phyloP scores from a whole-genome alignment of 2,888 invertebrate species.

The Adela reaumurella region DNA sequence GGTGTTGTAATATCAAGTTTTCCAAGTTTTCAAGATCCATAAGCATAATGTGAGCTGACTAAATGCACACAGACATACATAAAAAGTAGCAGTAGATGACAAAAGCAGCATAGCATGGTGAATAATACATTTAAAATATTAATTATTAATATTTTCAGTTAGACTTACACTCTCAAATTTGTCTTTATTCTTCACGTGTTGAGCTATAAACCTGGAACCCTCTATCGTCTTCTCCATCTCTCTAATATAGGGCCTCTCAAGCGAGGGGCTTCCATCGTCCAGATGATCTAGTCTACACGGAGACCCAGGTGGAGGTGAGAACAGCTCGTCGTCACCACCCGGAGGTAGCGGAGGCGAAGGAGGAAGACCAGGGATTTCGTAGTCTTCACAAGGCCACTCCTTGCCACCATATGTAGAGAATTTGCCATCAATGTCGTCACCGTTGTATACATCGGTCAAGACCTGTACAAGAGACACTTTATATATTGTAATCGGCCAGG shows the following conservation, averaged over 20 bases:
- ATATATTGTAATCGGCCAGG: too few relatives aligned
- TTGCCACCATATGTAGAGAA: conserved; percentile 20
- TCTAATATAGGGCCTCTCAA: conserved; percentile 76
- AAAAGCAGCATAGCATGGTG: too few relatives aligned
- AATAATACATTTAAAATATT: too few relatives aligned
- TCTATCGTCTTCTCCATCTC: conserved; percentile 91
- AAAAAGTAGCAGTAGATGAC: too few relatives aligned
- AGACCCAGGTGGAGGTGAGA: conserved; percentile 71
- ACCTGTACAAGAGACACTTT: too few relatives aligned
- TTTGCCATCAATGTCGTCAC: conserved; percentile 49
- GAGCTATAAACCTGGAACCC: conserved; percentile 90
- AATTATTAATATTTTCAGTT: too few relatives aligned
- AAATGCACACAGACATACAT: too few relatives aligned
- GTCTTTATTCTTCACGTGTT: conserved; percentile 92
- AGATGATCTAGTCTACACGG: conserved; percentile 54
- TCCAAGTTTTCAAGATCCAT: too few relatives aligned
- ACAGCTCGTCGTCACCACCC: conserved; percentile 80
- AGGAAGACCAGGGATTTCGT: conserved; percentile 69
- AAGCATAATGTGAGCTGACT: too few relatives aligned
- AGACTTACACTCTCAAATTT: conserved; percentile 92
- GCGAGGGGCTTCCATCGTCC: conserved; percentile 70
- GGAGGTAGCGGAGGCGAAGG: conserved; percentile 71
- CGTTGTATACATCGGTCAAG: conserved; percentile 75
- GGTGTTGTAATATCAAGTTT: too few relatives aligned
- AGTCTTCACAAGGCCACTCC: conserved; percentile 63